Conservation (phyloP, 2,797 vertebrate genomes). For the Schizopygopsis malacanthus region DNA sequence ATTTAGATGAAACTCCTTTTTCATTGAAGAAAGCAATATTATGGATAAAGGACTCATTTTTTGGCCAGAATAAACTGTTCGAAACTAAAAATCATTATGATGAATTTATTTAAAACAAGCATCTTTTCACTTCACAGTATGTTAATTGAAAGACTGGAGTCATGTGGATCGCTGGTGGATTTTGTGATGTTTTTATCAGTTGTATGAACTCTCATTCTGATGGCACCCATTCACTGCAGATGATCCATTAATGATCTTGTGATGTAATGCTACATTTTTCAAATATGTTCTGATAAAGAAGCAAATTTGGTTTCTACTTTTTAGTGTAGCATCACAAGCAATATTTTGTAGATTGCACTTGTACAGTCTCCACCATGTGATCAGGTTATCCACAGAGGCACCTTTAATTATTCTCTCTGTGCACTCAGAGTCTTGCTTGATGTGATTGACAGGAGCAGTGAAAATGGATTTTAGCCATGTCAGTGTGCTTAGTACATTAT, state of each 20-base stretch:
- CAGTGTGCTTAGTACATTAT: conserved; percentile 46
- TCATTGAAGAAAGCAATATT: no score
- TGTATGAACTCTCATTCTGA: neutral
- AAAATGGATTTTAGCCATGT: conserved; percentile 60
- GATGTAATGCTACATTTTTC: neutral
- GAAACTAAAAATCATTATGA: no score
- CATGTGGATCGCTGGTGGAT: no score
- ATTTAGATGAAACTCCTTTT: neutral
- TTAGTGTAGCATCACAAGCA: neutral
- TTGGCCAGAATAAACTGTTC: no score
- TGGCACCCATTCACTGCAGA: neutral
- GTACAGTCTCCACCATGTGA: neutral
- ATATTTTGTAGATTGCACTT: neutral
- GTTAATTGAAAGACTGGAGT: no score
- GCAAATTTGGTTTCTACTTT: neutral
- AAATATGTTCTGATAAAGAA: neutral
- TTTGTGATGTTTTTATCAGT: neutral
- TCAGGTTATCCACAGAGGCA: neutral
- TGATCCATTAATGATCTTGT: neutral
- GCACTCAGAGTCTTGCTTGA: conserved; percentile 11
- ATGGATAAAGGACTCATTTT: no score
- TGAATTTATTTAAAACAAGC: no score
- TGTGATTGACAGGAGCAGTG: conserved; percentile 62
- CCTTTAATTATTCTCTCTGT: conserved; percentile 36
- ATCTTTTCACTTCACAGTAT: no score